Evolutionary conservation across 2,888 invertebrate species (phyloP), one percentile per base, ranked within the genome.

Genomic region (Temnothorax unifasciatus): DNA sequence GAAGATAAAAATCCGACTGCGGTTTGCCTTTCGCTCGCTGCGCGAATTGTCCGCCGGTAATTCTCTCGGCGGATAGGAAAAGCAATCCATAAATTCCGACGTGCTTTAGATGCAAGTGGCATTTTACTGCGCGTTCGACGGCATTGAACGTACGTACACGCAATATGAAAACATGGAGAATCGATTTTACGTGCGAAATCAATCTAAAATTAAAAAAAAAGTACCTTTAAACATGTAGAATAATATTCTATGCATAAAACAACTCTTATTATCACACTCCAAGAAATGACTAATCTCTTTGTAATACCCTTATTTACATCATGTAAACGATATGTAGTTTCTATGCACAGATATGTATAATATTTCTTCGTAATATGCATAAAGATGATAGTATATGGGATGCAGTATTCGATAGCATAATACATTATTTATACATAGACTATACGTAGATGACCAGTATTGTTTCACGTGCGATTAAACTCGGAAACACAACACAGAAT

Each of bases 41-140:
- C 50, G 61, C 50, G 73, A 81, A 73, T 73, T 73, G 13, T 47
- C 2, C 41, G 18, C 50, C 41, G 21, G 57, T 18, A 64, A 34
- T 83, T 44, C 34, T 29, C 54, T 25, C 50, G 29, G 15, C 38
- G 18, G 25, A 41, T 63, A 34, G 34, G 77, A 79, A 79, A 83
- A 69, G 79, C 69, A 29, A 76, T 68, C 54, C 69, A 84, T 88
- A 82, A 86, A 86, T 59, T 85, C 66, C 69, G 59, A 82, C 34
- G 74, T 82, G 82, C 83, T 86, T 85, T 84, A 77, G 76, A 81
- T 50, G 74, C 59, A 76, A 87, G 88, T 86, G 76, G 77, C 86
- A 73, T 90, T 90, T 90, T 89, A 88, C 83, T 75, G 75, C 86
- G 52, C 59, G 74, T 50, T 25, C 41, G 25, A 83, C 87, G 82